Conservation (phyloP, 2,888 invertebrate genomes). For the Polyommatus iphigenia region DNA sequence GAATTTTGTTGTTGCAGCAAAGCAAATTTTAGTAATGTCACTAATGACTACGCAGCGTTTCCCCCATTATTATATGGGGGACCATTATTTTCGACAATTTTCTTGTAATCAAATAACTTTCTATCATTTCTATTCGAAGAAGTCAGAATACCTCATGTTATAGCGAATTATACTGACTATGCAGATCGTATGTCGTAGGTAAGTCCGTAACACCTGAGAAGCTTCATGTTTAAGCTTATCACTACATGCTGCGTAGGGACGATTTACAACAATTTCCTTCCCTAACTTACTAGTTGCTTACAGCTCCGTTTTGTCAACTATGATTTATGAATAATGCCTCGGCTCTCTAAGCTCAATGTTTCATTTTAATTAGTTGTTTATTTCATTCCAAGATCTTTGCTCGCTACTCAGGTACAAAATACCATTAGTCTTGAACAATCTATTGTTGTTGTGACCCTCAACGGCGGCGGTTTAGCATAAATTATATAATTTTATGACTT, state of each 20-base stretch:
- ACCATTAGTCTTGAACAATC: conserved; percentile 3
- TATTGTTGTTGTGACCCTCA: conserved; percentile 14
- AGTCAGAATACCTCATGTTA: neutral
- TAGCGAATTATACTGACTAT: neutral
- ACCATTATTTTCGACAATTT: neutral
- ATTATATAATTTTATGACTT: conserved; percentile 7
- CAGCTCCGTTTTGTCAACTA: neutral
- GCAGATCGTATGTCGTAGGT: neutral
- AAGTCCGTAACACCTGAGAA: neutral
- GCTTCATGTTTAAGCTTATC: neutral
- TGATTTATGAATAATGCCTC: neutral
- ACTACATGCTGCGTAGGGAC: neutral
- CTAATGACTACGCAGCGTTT: too few species aligned
- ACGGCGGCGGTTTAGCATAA: neutral
- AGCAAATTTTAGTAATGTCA: neutral
- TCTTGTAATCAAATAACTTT: neutral
- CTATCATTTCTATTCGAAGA: too few species aligned
- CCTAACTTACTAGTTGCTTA: neutral
- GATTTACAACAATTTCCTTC: conserved; percentile 5
- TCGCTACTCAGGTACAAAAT: conserved; percentile 1
- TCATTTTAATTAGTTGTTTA: neutral
- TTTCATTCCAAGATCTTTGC: neutral
- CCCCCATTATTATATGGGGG: too few species aligned
- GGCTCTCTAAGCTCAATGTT: neutral
- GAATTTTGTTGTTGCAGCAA: neutral